Base-by-base conservation (phyloP, 2,888 invertebrate genomes). In the Gryllus longicercus region DNA sequence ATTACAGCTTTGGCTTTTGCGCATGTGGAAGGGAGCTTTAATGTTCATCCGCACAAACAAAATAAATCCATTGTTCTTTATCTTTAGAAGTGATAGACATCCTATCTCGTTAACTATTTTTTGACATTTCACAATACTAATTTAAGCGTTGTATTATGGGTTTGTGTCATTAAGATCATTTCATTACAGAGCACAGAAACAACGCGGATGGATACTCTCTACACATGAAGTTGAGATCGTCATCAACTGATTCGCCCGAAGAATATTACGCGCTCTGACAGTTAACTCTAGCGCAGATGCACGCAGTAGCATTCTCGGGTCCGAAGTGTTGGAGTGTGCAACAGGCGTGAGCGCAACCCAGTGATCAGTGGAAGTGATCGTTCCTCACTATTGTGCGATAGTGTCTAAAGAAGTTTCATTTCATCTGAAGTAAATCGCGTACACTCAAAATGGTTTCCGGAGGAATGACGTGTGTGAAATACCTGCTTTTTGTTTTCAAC, bases 401-500 rank as follows among this genome's bases (percentile, higher is more conserved):
- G 63, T 63, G 14, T 63, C 16, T 63, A 14, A 63, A 63, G 63
- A 18, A 51, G 63, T 14, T 63, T 14, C 8, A 63, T 63, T 63
- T 63, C 63, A 63, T 18, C n/a, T 16, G 5, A 63, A 18, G 14
- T 63, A n/a, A 63, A n/a, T 63, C n/a, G 63, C 63, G n/a, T 18
- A n/a, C 63, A 63, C 16, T 83, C 85, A 90, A 88, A 87, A 94
- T 93, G 93, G 93, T 93, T 89, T 90, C 93, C 85, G 92, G 92
- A 88, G 94, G 94, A 86, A 94, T 95, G 92, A 92, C 94, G 84
- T 95, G 95, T 89, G 92, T 96, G 84, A 96, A 96, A 88, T 96
- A 95, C 87, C 90, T 96, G 82, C 91, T 96, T 78, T 96, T 96
- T 88, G 90, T 93, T 84, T 95, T 96, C 90, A 96, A 96, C 88